Evolutionary conservation across 2,888 invertebrate genomes (phyloP).

Genomic region (Microctonus hyperodae): DNA sequence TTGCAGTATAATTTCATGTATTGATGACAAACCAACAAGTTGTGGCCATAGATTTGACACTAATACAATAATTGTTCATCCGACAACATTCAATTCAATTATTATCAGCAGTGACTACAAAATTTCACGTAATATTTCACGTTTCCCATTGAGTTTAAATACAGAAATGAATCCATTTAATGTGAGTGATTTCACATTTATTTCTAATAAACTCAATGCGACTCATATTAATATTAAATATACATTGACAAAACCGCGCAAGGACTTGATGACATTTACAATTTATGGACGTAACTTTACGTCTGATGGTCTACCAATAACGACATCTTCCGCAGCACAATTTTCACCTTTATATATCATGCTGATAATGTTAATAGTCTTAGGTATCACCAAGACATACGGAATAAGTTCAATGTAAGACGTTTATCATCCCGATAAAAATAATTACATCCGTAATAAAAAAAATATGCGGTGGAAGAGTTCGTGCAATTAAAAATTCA

Average conservation of each 20-base stretch:
- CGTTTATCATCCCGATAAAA: slow-evolving; percentile 31
- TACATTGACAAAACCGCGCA: slow-evolving; percentile 37
- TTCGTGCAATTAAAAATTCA: slow-evolving; percentile 15
- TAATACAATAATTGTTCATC: slow-evolving; percentile 38
- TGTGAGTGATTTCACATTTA: slow-evolving; percentile 37
- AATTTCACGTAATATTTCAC: slow-evolving; percentile 28
- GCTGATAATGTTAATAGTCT: slow-evolving; percentile 30
- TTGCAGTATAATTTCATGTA: slow-evolving; percentile 45
- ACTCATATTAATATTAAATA: slow-evolving; percentile 37
- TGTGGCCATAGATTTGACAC: slow-evolving; percentile 40
- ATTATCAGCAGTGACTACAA: slow-evolving; percentile 39
- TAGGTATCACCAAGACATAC: slow-evolving; percentile 25
- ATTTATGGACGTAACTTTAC: slow-evolving; percentile 49
- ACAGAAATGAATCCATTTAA: slow-evolving; percentile 40
- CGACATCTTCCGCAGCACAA: slow-evolving; percentile 29
- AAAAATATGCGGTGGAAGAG: slow-evolving; percentile 29
- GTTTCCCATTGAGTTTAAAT: slow-evolving; percentile 40
- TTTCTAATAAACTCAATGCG: slow-evolving; percentile 27
- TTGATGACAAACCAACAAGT: slow-evolving; percentile 35
- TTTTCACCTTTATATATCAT: slow-evolving; percentile 30
- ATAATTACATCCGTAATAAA: slow-evolving; percentile 24
- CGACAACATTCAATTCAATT: slow-evolving; percentile 44
- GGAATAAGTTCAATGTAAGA: slow-evolving; percentile 25
- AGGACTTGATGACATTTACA: slow-evolving; percentile 46
- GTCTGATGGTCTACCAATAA: slow-evolving; percentile 38